phyloP scores from a whole-genome alignment of 2,113 vertebrate genomes.

The Ochotona princeps region DNA sequence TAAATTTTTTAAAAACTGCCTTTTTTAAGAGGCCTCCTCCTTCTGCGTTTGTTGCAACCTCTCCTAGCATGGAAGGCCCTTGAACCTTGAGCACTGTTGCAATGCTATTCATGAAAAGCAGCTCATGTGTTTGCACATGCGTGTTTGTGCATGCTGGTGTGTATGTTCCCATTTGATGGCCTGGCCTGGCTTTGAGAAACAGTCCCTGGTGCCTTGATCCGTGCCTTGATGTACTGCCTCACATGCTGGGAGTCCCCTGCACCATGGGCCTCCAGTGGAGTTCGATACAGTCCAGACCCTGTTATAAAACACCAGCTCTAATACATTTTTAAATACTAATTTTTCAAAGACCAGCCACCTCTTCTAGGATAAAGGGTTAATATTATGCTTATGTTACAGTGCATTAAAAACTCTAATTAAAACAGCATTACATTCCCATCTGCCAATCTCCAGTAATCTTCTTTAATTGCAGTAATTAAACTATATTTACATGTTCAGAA shows the following conservation, averaged over 20 bases:
- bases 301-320: slow-evolving; percentile 79
- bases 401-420: slow-evolving; percentile 99
- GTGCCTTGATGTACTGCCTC: slow-evolving; percentile 56
- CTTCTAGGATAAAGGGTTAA: slow-evolving; percentile 97
- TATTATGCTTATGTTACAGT: slow-evolving; percentile 99
- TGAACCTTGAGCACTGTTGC: neutral
- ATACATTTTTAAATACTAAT: slow-evolving; percentile 81
- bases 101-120: neutral
- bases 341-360: slow-evolving; percentile 89
- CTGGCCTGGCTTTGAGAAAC: neutral
- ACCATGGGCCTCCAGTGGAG: slow-evolving; percentile 37
- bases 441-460: slow-evolving; percentile 99
- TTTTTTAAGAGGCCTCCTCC: neutral
- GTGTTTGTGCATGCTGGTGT: accelerated
- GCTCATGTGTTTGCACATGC: neutral
- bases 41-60: neutral
- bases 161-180: neutral
- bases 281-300: slow-evolving; percentile 67
- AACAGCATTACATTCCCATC: slow-evolving; percentile 99
- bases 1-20: slow-evolving; percentile 1
- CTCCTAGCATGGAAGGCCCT: neutral
- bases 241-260: slow-evolving; percentile 62
- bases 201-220: neutral
- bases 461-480: slow-evolving; percentile 99
- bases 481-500: slow-evolving; percentile 99